These are phyloP conservation scores for Drosophila tanythrix DNA, from an alignment of 2,888 invertebrate species.

Conservation along the genomic window DNA sequence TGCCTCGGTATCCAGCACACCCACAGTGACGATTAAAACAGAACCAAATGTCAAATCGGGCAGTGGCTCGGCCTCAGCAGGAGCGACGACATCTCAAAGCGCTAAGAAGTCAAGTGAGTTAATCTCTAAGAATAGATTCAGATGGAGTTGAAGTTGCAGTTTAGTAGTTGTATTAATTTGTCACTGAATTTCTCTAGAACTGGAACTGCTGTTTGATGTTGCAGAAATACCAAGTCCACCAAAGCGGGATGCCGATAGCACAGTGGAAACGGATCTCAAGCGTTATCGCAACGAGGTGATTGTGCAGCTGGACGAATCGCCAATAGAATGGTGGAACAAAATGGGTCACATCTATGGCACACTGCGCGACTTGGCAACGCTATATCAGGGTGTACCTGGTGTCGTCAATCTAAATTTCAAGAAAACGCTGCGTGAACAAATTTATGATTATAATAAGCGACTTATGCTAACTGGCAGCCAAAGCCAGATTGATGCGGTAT, in stretches of 20 bases:
- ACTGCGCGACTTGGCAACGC: slow-evolving; percentile 75
- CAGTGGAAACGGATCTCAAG: slow-evolving; percentile 80
- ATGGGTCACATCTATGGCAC: slow-evolving; percentile 81
- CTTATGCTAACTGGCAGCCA: slow-evolving; percentile 80
- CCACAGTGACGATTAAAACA: slow-evolving; percentile 59
- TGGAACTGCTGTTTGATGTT: slow-evolving; percentile 82
- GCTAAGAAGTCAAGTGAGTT: slow-evolving; percentile 68
- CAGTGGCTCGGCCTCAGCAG: neutral
- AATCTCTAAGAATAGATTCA: neutral
- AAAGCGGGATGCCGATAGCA: slow-evolving; percentile 64
- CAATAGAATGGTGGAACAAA: slow-evolving; percentile 83
- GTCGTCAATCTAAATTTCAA: slow-evolving; percentile 82
- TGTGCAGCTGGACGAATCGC: slow-evolving; percentile 83
- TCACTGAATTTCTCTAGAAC: slow-evolving; percentile 58
- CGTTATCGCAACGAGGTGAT: slow-evolving; percentile 82
- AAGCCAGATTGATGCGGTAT: slow-evolving; percentile 76
- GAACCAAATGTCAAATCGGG: slow-evolving; percentile 56
- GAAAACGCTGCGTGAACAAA: slow-evolving; percentile 79
- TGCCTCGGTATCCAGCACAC: slow-evolving; percentile 38
- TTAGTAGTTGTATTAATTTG: slow-evolving; percentile 5
- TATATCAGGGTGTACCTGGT: slow-evolving; percentile 83
- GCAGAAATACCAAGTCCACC: slow-evolving; percentile 62
- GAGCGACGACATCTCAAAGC: slow-evolving; percentile 6
- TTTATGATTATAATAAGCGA: slow-evolving; percentile 79
- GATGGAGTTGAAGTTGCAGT: neutral